Conservation (phyloP, 2,888 invertebrate species). For the Miltochrista miniata region DNA sequence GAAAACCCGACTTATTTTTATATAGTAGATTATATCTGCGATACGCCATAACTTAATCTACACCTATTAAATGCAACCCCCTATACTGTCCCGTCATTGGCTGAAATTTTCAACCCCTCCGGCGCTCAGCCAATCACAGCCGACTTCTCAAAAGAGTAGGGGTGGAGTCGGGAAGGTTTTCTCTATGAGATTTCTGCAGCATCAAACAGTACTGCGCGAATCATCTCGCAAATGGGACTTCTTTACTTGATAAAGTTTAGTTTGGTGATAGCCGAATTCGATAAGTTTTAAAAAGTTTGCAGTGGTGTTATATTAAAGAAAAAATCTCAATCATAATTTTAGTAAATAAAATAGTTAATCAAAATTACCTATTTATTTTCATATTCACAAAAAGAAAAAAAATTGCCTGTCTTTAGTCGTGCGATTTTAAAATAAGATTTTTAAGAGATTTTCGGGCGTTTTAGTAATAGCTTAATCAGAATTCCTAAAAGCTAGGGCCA, state of each 20-base stretch:
- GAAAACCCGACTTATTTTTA: no score
- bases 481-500: slow-evolving; percentile 43
- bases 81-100: slow-evolving; percentile 59
- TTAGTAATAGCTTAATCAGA: not conserved
- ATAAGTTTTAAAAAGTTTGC: slow-evolving; percentile 48
- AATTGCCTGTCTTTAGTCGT: not conserved
- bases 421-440: not conserved
- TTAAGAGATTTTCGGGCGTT: not conserved
- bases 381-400: not conserved
- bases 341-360: not conserved
- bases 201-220: slow-evolving; percentile 65
- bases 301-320: slow-evolving; percentile 8
- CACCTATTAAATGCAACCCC: slow-evolving; percentile 75
- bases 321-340: not conserved
- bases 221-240: slow-evolving; percentile 50
- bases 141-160: slow-evolving; percentile 51
- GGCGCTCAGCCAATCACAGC: slow-evolving; percentile 60
- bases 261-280: slow-evolving; percentile 22
- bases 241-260: slow-evolving; percentile 35
- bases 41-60: slow-evolving; percentile 79
- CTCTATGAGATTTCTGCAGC: slow-evolving; percentile 63
- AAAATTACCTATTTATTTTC: not conserved
- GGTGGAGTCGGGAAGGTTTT: slow-evolving; percentile 78
- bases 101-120: slow-evolving; percentile 69
- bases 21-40: slow-evolving; percentile 71